Evolutionary conservation across 2,888 invertebrate species (phyloP).

Genomic region (Coremacera marginata): DNA sequence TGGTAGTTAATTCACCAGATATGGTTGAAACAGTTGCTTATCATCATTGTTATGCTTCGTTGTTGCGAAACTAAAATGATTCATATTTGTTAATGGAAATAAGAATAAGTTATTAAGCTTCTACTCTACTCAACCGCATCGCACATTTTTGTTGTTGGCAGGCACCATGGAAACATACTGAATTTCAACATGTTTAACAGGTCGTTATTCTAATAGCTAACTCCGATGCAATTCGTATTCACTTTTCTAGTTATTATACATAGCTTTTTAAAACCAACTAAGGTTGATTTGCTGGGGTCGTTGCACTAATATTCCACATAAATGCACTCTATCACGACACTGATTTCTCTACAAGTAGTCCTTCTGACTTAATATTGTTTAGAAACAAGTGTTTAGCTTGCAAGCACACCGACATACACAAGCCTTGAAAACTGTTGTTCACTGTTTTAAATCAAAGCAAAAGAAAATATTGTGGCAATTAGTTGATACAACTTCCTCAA

Average conservation of each 20-base stretch:
- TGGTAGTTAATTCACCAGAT: neutral
- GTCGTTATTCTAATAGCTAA: neutral
- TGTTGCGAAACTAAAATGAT: constrained; percentile 9
- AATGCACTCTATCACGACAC: neutral
- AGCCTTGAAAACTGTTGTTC: neutral
- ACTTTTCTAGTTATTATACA: neutral
- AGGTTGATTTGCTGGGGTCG: neutral
- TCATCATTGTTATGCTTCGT: neutral
- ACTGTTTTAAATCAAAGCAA: too few relatives aligned
- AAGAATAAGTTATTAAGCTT: neutral
- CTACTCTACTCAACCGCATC: neutral
- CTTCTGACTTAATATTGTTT: neutral
- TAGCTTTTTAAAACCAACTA: too few relatives aligned
- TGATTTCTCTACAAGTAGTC: neutral
- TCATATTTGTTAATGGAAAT: neutral
- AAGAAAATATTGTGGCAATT: too few relatives aligned
- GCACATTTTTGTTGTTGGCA: too few relatives aligned
- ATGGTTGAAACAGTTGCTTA: constrained; percentile 6
- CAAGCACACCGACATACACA: neutral
- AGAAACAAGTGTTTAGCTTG: neutral
- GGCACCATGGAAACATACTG: too few relatives aligned
- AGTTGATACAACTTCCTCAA: too few relatives aligned
- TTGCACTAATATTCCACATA: neutral
- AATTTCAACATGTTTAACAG: too few relatives aligned
- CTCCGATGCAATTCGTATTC: neutral